These are phyloP conservation scores for Plebejus argus DNA, from an alignment of 2,888 invertebrate genomes.

Conservation along the genomic window DNA sequence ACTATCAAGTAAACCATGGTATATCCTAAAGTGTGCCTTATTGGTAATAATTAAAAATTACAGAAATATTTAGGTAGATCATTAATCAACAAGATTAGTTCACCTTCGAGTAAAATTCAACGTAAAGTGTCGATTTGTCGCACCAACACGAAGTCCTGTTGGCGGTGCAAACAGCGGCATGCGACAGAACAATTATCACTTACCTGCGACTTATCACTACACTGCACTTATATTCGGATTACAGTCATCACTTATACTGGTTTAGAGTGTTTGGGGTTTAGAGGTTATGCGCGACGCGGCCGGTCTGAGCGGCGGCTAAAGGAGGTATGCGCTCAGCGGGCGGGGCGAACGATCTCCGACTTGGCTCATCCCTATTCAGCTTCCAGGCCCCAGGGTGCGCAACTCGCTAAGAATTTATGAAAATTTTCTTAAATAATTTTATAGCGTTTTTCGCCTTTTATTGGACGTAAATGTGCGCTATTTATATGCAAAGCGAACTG, in stretches of 20 bases:
- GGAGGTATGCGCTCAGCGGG: conserved; percentile 47
- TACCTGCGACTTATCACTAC: conserved; percentile 78
- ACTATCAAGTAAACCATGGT: background rate
- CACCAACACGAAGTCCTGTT: conserved; percentile 62
- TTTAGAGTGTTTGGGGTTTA: conserved; percentile 71
- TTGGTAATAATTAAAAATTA: background rate
- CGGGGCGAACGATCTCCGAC: conserved; percentile 69
- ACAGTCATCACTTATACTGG: conserved; percentile 79
- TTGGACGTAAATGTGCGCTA: background rate
- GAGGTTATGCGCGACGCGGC: conserved; percentile 59
- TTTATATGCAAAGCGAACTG: background rate
- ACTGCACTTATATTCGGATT: conserved; percentile 67
- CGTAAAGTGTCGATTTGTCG: conserved; percentile 58
- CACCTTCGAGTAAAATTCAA: conserved; percentile 41
- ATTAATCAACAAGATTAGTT: conserved; percentile 5
- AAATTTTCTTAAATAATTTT: conserved; percentile 20
- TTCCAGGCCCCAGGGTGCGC: conserved; percentile 36
- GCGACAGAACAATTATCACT: conserved; percentile 77
- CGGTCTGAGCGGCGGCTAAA: conserved; percentile 63
- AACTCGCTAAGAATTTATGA: conserved; percentile 23
- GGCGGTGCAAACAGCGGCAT: conserved; percentile 67
- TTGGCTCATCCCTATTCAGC: conserved; percentile 53
- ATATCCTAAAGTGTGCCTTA: background rate
- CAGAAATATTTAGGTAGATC: background rate
- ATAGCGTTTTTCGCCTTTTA: background rate